Evolutionary conservation across 1,140 invertebrate genomes (phyloP).

Genomic region (Drosophila dunni): DNA sequence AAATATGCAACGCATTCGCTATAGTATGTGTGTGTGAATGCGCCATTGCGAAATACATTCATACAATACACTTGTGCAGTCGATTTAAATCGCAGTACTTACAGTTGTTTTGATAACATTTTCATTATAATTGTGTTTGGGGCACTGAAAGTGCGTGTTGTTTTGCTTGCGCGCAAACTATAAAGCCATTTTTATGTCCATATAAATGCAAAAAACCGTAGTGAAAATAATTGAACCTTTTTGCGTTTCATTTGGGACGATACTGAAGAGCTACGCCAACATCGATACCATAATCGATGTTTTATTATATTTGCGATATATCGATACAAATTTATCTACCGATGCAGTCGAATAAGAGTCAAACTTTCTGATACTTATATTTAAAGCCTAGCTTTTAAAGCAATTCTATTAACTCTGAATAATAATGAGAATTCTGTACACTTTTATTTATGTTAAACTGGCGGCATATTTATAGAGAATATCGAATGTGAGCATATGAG

Average conservation of each 20-base stretch:
- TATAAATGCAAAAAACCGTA: slow-evolving; percentile 79
- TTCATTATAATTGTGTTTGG: slow-evolving; percentile 69
- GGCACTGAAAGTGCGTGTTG: slow-evolving; percentile 72
- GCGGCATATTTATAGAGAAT: not conserved
- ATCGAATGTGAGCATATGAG: not conserved
- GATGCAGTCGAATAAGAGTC: no score
- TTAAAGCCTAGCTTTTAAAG: no score
- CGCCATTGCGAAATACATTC: slow-evolving; percentile 62
- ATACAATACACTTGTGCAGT: slow-evolving; percentile 1
- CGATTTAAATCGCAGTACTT: slow-evolving; percentile 48
- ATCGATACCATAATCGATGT: no score
- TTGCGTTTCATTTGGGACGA: slow-evolving; percentile 82
- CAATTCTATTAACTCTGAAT: no score
- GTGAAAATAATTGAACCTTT: slow-evolving; percentile 68
- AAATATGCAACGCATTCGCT: slow-evolving; percentile 28
- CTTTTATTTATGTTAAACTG: not conserved
- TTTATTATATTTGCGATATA: no score
- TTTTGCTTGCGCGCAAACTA: slow-evolving; percentile 80
- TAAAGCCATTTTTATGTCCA: slow-evolving; percentile 81
- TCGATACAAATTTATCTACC: no score
- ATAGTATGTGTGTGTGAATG: slow-evolving; percentile 2
- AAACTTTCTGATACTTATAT: no score
- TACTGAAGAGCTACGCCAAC: slow-evolving; percentile 38
- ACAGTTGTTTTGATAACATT: slow-evolving; percentile 74
- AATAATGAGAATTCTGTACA: no score